These are phyloP conservation scores for Cygnus atratus DNA, from an alignment of 2,113 vertebrate genomes.

Conservation along the genomic window DNA sequence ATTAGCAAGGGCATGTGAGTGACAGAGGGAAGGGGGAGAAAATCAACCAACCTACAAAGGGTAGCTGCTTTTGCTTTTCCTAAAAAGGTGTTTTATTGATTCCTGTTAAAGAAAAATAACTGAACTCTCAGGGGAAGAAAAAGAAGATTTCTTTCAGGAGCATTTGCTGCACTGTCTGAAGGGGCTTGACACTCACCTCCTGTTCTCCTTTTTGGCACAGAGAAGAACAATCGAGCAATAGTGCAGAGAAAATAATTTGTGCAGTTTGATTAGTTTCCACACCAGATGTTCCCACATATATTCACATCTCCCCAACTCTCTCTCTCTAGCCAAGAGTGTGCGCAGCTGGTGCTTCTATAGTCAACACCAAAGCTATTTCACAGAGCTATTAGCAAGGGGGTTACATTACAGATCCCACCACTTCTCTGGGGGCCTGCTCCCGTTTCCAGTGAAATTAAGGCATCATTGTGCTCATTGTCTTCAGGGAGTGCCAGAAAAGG, in stretches of 20 bases:
- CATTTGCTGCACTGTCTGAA: slow-evolving; percentile 5
- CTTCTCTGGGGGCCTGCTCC: not conserved
- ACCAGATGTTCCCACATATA: slow-evolving; percentile 57
- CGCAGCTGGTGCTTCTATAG: slow-evolving; percentile 21
- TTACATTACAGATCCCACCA: not conserved
- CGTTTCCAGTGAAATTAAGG: not conserved
- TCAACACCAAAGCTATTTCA: slow-evolving; percentile 19
- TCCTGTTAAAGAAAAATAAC: not conserved
- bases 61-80: not conserved
- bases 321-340: slow-evolving; percentile 22
- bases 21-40: no score
- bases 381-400: not conserved
- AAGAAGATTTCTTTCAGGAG: not conserved
- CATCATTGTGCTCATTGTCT: not conserved
- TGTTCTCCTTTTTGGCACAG: not conserved
- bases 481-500: not conserved
- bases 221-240: slow-evolving; percentile 24
- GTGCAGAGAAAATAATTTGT: slow-evolving; percentile 21
- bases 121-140: not conserved
- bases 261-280: slow-evolving; percentile 39
- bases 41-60: not conserved
- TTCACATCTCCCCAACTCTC: slow-evolving; percentile 16
- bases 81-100: not conserved
- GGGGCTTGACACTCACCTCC: not conserved
- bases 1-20: not conserved